Evolutionary conservation across 1,140 invertebrate species (phyloP).

Genomic region (Heliconius eleuchia): DNA sequence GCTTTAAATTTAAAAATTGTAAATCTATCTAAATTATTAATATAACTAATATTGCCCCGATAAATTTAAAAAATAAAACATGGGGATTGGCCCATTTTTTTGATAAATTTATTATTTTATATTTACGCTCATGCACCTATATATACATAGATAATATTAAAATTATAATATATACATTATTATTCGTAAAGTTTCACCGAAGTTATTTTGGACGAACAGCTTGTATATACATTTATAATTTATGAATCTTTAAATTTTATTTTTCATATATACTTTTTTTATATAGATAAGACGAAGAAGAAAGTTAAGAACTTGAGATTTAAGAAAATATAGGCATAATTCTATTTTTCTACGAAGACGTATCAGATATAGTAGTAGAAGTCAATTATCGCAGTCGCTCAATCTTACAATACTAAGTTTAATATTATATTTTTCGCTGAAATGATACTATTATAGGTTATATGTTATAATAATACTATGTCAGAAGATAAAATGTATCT

Average conservation of each 20-base stretch:
- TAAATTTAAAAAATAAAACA: slow-evolving; percentile 8
- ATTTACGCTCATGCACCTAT: not conserved
- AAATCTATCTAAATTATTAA: slow-evolving; percentile 20
- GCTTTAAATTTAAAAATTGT: slow-evolving; percentile 15
- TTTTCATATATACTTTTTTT: not conserved
- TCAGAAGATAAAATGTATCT: not conserved
- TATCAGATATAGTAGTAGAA: not conserved
- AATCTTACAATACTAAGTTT: not conserved
- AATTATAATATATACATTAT: not conserved
- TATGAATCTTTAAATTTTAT: not conserved
- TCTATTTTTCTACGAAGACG: slow-evolving; percentile 8
- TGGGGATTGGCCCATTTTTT: slow-evolving; percentile 9
- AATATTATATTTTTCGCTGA: too few relatives aligned
- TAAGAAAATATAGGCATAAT: slow-evolving; percentile 24
- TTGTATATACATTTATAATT: slow-evolving; percentile 27
- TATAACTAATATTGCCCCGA: slow-evolving; percentile 16
- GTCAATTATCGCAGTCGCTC: not conserved
- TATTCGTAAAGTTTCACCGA: slow-evolving; percentile 4
- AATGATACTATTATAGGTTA: too few relatives aligned
- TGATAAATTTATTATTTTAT: not conserved
- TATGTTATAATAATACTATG: too few relatives aligned
- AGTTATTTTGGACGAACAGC: slow-evolving; percentile 33
- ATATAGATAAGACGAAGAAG: slow-evolving; percentile 1
- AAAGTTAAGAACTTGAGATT: slow-evolving; percentile 21
- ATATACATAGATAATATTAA: not conserved